Evolutionary conservation across 2,888 invertebrate species (phyloP), one percentile per base, ranked within the genome.

Genomic region (Morpho achilles): DNA sequence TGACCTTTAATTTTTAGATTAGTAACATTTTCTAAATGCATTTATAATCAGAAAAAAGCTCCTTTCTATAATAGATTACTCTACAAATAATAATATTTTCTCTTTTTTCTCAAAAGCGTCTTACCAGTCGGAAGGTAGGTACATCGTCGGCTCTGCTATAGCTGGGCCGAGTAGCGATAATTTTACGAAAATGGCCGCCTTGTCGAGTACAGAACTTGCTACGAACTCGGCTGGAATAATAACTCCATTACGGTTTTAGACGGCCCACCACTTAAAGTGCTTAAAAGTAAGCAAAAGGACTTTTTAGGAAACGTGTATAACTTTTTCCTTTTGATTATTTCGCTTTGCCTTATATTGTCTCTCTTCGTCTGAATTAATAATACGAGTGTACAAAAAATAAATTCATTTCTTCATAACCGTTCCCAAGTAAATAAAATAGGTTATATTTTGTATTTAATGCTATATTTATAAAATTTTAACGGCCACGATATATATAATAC

Each of bases 211-310:
- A 87, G 84, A 72, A 70, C 73, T 80, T 78, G 79, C 76, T 73
- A 75, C 77, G 81, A 68, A 73, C 73, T 70, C 70, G 77, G 78
- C 75, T 82, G 79, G 84, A 85, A 86, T 86, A 84, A 86, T 86
- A 86, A 85, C 82, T 85, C 79, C 84, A 84, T 84, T 86, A 84
- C 82, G 82, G 79, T 82, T 84, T 83, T 77, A 83, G 81, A 82
- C 85, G 78, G 78, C 77, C 77, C 74, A 76, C 76, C 79, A 77
- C 77, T 79, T 82, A 77, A 79, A 80, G 79, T 82, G 79, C 76
- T 83, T 80, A 80, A 82, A 85, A 83, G 81, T 82, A 81, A 76
- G 79, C 74, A 74, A 74, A 80, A 82, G 77, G 78, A 76, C 74
- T 71, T 76, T 72, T 57, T 39, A 63, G 49, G 50, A 52, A 52